Evolutionary conservation across 1,140 invertebrate species (phyloP).

Genomic region (Drosophila albomicans): DNA sequence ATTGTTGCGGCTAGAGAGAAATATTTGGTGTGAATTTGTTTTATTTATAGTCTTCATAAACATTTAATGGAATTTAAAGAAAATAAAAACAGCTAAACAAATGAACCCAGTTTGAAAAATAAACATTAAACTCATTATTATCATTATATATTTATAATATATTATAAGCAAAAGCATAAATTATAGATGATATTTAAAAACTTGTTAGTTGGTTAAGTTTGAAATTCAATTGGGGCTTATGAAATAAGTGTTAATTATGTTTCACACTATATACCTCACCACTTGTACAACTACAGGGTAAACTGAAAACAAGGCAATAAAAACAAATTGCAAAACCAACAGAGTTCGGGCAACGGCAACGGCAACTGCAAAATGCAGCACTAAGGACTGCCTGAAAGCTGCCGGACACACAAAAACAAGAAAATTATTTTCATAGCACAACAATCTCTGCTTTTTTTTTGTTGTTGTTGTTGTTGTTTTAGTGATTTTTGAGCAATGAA

Average conservation of each 20-base stretch:
- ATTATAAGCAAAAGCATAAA: too few relatives aligned
- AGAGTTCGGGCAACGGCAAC: not conserved
- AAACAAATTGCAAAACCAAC: conserved; percentile 72
- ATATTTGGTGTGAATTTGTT: too few relatives aligned
- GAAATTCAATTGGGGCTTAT: too few relatives aligned
- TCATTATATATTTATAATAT: too few relatives aligned
- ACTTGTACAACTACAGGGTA: not conserved
- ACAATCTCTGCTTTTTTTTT: conserved; percentile 25
- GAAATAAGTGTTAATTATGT: not conserved
- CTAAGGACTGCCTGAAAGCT: conserved; percentile 24
- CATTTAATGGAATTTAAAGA: too few relatives aligned
- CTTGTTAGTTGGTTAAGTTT: too few relatives aligned
- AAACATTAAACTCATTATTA: too few relatives aligned
- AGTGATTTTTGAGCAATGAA: conserved; percentile 59
- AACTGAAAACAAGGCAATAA: conserved; percentile 62
- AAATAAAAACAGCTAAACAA: too few relatives aligned
- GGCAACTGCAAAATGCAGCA: conserved; percentile 37
- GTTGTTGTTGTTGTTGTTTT: conserved; percentile 11
- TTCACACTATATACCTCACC: not conserved
- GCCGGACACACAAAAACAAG: conserved; percentile 53
- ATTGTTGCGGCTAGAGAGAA: too few relatives aligned
- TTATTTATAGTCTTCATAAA: too few relatives aligned
- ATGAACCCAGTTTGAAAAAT: too few relatives aligned
- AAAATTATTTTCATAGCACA: conserved; percentile 57
- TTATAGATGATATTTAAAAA: too few relatives aligned